A percentile compares a stretch with the other conserved stretches of the same genome.
Evolutionary conservation across 2,113 vertebrate genomes (phyloP).

Genomic region (Cebidichthys violaceus): DNA sequence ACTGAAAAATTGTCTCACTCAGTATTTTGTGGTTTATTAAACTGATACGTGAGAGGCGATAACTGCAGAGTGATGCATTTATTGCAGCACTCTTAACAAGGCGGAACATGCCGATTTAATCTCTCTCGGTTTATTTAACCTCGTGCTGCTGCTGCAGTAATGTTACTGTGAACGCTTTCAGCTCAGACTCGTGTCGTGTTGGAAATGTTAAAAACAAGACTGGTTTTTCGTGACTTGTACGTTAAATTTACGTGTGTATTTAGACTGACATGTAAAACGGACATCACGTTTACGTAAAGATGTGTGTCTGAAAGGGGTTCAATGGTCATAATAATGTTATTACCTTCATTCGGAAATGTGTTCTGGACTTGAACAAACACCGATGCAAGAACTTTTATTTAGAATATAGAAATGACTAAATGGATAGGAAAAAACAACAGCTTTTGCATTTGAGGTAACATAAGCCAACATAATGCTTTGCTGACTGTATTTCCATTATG

Average conservation of each 20-base stretch:
- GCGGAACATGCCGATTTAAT: conserved; percentile 3
- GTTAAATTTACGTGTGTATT: not conserved
- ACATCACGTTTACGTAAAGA: not conserved
- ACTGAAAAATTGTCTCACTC: not conserved
- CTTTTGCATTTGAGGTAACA: not conserved
- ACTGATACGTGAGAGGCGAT: conserved; percentile 18
- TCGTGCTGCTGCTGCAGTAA: not conserved
- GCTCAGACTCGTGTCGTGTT: not conserved
- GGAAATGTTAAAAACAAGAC: not conserved
- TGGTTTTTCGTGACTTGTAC: too few relatives aligned
- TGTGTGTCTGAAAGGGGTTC: not conserved
- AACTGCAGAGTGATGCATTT: not conserved
- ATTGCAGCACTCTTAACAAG: not conserved
- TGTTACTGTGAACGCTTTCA: not conserved
- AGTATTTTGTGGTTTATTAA: not conserved
- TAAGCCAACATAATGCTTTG: too few relatives aligned
- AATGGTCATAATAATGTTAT: not conserved
- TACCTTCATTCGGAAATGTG: not conserved
- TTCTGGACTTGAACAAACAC: not conserved
- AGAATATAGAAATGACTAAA: conserved; percentile 15
- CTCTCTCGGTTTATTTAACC: not conserved
- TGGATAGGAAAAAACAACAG: not conserved
- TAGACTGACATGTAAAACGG: not conserved
- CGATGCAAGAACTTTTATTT: conserved; percentile 11
- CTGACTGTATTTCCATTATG: not conserved